phyloP scores from a whole-genome alignment of 2,113 vertebrate species.

The Jacana jacana region DNA sequence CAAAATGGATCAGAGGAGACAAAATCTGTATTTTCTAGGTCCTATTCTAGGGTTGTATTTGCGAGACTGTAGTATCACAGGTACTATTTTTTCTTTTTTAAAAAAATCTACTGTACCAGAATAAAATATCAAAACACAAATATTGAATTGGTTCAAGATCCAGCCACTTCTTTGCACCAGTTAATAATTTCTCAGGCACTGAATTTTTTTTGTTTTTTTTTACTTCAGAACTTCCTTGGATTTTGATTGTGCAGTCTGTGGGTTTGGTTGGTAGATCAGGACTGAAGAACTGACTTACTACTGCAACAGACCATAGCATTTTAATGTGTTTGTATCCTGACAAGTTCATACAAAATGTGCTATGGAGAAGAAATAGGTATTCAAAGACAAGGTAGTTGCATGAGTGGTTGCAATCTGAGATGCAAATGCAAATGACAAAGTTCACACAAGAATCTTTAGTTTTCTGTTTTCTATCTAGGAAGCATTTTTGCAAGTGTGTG shows the following conservation, averaged over 20 bases:
- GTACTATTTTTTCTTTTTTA: background rate
- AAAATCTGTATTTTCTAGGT: background rate
- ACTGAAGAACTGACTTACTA: background rate
- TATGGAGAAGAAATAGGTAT: background rate
- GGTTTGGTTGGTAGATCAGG: background rate
- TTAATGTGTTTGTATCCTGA: background rate
- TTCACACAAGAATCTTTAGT: background rate
- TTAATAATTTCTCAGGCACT: background rate
- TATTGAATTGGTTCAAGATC: background rate
- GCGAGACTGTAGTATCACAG: background rate
- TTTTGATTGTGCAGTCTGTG: background rate
- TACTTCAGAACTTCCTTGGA: background rate
- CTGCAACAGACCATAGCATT: background rate
- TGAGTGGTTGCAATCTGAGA: background rate
- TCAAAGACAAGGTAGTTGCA: background rate
- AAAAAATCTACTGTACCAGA: background rate
- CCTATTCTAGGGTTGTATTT: background rate
- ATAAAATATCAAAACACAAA: background rate
- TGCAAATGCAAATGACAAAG: background rate
- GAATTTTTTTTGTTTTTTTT: background rate
- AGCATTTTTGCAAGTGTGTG: background rate
- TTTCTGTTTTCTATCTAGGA: background rate
- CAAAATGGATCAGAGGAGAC: background rate
- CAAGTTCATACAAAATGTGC: background rate
- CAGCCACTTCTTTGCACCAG: background rate